These are phyloP conservation scores for Onychomys torridus DNA, from an alignment of 2,797 vertebrate genomes.

Conservation along the genomic window DNA sequence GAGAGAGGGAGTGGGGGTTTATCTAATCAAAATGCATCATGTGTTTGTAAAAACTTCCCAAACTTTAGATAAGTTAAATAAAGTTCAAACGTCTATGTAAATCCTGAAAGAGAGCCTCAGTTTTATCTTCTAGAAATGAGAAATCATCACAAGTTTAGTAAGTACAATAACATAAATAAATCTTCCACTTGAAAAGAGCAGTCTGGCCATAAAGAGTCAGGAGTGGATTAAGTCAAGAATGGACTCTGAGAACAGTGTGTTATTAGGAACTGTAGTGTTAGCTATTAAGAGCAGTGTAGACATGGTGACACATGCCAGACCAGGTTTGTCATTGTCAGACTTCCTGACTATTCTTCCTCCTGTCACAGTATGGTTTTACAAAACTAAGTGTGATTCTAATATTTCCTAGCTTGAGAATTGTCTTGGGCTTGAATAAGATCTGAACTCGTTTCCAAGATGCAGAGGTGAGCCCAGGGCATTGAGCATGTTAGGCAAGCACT, in stretches of 20 bases:
- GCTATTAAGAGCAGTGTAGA: neutral
- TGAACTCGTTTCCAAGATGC: neutral
- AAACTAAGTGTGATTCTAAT: neutral
- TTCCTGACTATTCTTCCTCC: neutral
- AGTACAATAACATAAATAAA: neutral
- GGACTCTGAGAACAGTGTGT: neutral
- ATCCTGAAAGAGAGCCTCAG: neutral
- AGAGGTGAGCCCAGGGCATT: neutral
- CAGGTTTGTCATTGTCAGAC: neutral
- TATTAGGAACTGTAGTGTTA: neutral
- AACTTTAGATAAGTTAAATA: neutral
- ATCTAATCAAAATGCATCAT: neutral
- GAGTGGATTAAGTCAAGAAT: neutral
- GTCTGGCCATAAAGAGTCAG: neutral
- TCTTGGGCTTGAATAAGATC: neutral
- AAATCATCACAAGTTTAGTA: conserved; percentile 9
- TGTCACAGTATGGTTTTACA: neutral
- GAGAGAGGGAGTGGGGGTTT: neutral
- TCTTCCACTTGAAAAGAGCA: neutral
- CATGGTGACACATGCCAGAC: neutral
- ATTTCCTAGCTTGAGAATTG: neutral
- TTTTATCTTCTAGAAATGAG: conserved; percentile 16
- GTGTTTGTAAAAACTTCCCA: neutral
- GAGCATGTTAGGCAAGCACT: too few relatives aligned
- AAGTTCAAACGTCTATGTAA: neutral